Conservation (phyloP, 2,113 vertebrate species). For the Oxyruncus cristatus region DNA sequence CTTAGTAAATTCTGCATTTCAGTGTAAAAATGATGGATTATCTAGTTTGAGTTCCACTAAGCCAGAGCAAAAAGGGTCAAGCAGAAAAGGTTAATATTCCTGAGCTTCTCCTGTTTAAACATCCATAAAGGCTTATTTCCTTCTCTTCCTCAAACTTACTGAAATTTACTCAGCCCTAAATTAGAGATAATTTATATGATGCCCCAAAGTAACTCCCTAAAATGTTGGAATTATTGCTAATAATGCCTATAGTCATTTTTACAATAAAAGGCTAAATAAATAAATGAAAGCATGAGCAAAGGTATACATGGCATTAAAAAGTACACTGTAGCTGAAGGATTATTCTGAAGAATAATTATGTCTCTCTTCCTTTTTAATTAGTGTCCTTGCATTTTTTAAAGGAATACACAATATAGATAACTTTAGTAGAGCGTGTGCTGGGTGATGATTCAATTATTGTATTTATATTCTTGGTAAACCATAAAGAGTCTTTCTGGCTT, state of each 20-base stretch:
- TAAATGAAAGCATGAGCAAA: conserved; percentile 27
- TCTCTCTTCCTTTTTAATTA: conserved; percentile 39
- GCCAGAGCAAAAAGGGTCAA: background rate
- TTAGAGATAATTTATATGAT: conserved; percentile 65
- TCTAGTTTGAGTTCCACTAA: background rate
- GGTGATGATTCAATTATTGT: conserved; percentile 49
- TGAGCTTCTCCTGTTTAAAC: conserved; percentile 31
- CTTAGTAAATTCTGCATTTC: background rate
- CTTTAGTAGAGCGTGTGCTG: background rate
- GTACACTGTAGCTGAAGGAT: background rate
- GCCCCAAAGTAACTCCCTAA: conserved; percentile 53
- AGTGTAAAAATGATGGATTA: background rate
- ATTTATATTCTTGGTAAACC: conserved; percentile 58
- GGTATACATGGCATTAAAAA: conserved; percentile 7
- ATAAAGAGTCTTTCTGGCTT: conserved; percentile 53
- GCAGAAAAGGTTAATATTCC: conserved; percentile 8
- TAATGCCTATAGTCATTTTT: conserved; percentile 35
- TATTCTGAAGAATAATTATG: conserved; percentile 32
- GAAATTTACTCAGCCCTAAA: conserved; percentile 62
- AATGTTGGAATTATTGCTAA: conserved; percentile 54
- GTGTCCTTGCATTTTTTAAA: conserved; percentile 11
- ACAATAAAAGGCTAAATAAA: conserved; percentile 40
- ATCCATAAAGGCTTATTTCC: conserved; percentile 45
- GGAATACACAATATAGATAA: conserved; percentile 24
- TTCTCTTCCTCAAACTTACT: conserved; percentile 12